phyloP scores from a whole-genome alignment of 64 coral and sea anemone genomes.

The Pachyseris speciosa region DNA sequence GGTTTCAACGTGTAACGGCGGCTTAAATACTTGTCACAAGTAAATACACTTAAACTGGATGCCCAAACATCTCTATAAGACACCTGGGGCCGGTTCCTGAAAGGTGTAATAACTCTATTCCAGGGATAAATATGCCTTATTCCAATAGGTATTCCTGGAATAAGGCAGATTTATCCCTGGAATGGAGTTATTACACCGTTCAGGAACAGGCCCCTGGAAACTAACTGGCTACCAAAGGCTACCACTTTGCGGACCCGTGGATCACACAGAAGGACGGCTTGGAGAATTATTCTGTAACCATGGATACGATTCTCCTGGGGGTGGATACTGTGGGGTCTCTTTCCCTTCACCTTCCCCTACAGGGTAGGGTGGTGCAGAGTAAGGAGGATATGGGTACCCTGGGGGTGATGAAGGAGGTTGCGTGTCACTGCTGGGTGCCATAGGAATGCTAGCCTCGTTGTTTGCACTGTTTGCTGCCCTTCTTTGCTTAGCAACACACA shows the following conservation, averaged over 20 bases:
- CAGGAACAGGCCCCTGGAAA: too few species aligned
- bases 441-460: not conserved
- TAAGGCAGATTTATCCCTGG: too few species aligned
- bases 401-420: not conserved
- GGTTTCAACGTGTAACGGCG: too few species aligned
- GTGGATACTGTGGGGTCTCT: not conserved
- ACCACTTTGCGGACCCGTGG: not conserved
- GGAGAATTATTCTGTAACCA: not conserved
- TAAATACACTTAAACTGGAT: too few species aligned
- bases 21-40: too few species aligned
- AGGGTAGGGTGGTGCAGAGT: conserved; percentile 8
- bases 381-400: not conserved
- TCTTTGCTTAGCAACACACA: not conserved
- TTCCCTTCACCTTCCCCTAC: not conserved
- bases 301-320: conserved; percentile 15
- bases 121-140: too few species aligned
- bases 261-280: not conserved
- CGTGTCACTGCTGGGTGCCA: not conserved
- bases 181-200: too few species aligned
- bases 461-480: not conserved
- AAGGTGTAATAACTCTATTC: too few species aligned
- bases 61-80: too few species aligned
- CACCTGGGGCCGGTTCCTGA: too few species aligned
- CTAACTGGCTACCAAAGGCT: too few species aligned
- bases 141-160: too few species aligned